Evolutionary conservation across 2,888 invertebrate species (phyloP).

Genomic region (Ditula angustiorana): DNA sequence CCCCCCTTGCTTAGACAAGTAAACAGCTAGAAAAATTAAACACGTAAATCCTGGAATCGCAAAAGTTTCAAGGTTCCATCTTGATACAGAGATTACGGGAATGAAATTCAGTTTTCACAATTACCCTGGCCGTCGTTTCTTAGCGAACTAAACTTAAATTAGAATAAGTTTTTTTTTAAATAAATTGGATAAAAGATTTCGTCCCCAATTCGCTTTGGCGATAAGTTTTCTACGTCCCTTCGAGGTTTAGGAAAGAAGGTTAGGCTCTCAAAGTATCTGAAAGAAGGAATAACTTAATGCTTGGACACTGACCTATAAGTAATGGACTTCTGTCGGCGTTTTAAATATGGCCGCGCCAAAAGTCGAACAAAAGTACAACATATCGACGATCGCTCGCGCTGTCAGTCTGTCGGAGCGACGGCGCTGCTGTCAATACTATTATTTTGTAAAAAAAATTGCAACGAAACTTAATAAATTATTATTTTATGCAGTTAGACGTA

Average conservation of each 20-base stretch:
- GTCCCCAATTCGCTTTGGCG: neutral
- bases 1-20: too few relatives aligned
- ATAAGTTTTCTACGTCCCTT: neutral
- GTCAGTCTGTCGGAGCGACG: too few relatives aligned
- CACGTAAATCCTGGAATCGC: neutral
- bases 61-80: conserved; percentile 2
- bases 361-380: too few relatives aligned
- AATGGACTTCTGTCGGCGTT: too few relatives aligned
- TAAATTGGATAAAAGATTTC: neutral
- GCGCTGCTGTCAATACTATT: too few relatives aligned
- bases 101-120: conserved; percentile 13
- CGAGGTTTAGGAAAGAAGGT: neutral
- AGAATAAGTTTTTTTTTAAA: conserved; percentile 15
- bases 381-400: too few relatives aligned
- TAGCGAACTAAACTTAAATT: conserved; percentile 15
- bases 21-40: neutral
- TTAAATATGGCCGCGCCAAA: too few relatives aligned
- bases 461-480: too few relatives aligned
- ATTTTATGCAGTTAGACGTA: too few relatives aligned
- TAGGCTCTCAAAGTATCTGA: neutral
- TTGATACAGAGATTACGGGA: conserved; percentile 3
- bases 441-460: too few relatives aligned
- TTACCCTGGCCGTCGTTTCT: neutral
- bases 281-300: too few relatives aligned
- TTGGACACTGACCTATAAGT: too few relatives aligned